Conservation (phyloP, 2,113 vertebrate species). For the Etia nguti region DNA sequence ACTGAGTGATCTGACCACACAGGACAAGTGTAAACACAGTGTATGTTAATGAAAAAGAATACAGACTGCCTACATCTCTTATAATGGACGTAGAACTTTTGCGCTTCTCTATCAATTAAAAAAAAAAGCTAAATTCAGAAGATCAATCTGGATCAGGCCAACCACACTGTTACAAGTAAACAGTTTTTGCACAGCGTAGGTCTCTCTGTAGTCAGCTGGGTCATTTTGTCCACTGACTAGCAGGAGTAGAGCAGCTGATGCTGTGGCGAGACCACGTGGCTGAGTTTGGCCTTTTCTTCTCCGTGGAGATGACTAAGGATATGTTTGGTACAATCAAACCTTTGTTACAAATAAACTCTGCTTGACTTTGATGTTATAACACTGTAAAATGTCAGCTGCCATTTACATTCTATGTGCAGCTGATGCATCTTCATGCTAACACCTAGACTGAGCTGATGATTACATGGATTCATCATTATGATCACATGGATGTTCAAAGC, state of each 20-base stretch:
- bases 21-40: background rate
- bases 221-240: background rate
- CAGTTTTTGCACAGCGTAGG: background rate
- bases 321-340: background rate
- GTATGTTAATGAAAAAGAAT: background rate
- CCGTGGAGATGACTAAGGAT: background rate
- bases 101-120: background rate
- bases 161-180: background rate
- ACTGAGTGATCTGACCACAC: background rate
- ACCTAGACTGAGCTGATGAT: background rate
- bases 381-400: accelerated
- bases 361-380: background rate
- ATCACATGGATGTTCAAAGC: background rate
- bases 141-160: background rate
- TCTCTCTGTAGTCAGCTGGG: background rate
- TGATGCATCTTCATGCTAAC: background rate
- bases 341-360: background rate
- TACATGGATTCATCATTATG: background rate
- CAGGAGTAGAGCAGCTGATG: conserved; percentile 32
- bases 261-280: background rate
- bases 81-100: background rate
- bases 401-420: background rate
- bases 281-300: background rate
- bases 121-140: background rate
- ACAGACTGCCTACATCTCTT: background rate